phyloP scores from a whole-genome alignment of 2,797 vertebrate species.

The Scolopax rusticola region DNA sequence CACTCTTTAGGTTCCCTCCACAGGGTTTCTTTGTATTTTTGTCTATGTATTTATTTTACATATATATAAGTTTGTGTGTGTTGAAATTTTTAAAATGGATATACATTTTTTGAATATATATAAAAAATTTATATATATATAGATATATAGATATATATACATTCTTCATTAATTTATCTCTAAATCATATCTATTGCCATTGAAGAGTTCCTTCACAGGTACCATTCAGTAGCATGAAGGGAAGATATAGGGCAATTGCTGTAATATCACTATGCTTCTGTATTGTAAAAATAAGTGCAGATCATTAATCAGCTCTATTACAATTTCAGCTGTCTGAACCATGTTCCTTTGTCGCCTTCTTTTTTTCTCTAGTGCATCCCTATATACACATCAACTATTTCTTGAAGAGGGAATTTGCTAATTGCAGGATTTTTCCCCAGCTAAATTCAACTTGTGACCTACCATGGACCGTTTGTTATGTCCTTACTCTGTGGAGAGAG shows the following conservation, averaged over 20 bases:
- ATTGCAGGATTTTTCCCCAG: neutral
- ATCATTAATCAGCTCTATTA: neutral
- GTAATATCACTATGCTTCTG: neutral
- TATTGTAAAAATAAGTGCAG: neutral
- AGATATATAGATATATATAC: neutral
- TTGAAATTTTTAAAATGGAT: neutral
- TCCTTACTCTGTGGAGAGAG: neutral
- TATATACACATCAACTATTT: neutral
- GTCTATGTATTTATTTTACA: neutral
- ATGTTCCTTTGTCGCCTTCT: neutral
- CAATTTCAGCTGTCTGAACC: neutral
- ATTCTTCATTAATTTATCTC: neutral
- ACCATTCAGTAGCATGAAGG: neutral
- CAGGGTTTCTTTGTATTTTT: neutral
- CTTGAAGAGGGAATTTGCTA: neutral
- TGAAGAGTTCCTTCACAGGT: neutral
- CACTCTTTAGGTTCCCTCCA: neutral
- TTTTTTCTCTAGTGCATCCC: neutral
- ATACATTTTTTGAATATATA: neutral
- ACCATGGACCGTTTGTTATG: neutral
- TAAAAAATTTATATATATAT: neutral
- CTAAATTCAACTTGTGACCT: constrained; percentile 9
- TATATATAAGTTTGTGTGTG: rapidly evolving
- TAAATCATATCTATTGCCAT: neutral
- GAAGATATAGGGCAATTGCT: neutral